These are phyloP conservation scores for Baryphthengus martii DNA, from an alignment of 2,113 vertebrate species.

Conservation along the genomic window DNA sequence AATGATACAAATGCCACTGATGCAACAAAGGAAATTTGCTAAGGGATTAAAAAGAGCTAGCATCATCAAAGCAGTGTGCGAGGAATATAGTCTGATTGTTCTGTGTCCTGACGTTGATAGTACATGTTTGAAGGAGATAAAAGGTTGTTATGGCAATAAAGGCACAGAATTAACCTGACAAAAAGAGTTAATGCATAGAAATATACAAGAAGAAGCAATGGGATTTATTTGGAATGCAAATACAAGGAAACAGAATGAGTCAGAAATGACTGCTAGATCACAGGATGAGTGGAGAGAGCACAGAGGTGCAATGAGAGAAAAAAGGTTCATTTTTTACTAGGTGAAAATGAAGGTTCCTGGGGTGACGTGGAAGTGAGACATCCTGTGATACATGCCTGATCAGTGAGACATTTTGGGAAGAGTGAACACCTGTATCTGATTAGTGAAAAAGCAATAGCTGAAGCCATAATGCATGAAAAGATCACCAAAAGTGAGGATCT, in stretches of 20 bases:
- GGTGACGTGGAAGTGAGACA: neutral
- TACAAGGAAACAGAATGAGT: slow-evolving; percentile 11
- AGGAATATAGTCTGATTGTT: neutral
- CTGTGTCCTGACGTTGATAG: neutral
- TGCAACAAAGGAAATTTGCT: neutral
- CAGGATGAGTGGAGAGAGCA: neutral
- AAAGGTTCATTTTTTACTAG: neutral
- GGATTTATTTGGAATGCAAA: slow-evolving; percentile 32
- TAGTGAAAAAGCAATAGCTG: neutral
- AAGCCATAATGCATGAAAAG: neutral
- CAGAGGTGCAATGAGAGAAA: neutral
- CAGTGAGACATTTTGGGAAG: neutral
- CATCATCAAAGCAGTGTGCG: neutral
- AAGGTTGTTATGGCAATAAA: slow-evolving; percentile 13
- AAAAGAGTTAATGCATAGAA: neutral
- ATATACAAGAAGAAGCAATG: neutral
- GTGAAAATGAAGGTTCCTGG: neutral
- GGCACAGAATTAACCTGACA: slow-evolving; percentile 4
- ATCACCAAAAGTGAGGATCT: neutral
- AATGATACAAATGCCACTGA: neutral
- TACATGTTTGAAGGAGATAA: neutral
- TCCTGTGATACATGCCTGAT: neutral
- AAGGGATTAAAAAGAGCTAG: neutral
- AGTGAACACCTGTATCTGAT: neutral
- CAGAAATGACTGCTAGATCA: neutral